Conservation (phyloP, 2,113 vertebrate genomes). For the Pteropus alecto region DNA sequence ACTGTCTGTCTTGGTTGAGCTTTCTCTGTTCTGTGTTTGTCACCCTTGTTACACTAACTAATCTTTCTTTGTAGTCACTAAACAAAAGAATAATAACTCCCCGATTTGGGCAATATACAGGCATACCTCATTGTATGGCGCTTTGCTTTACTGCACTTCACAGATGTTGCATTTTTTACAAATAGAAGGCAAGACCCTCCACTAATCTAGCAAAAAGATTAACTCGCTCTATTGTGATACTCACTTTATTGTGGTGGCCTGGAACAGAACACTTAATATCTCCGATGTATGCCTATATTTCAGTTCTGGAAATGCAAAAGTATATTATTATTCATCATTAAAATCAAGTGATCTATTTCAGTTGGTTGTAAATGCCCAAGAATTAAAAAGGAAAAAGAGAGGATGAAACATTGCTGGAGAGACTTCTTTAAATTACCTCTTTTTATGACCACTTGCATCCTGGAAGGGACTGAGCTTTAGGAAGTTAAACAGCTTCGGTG, state of each 20-base stretch:
- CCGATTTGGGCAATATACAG: background rate
- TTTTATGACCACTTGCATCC: background rate
- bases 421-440: background rate
- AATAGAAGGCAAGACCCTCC: background rate
- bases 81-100: background rate
- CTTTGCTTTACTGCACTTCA: background rate
- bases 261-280: background rate
- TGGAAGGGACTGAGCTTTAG: background rate
- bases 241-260: no score
- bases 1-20: no score
- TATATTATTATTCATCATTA: background rate
- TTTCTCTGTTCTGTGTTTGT: background rate
- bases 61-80: background rate
- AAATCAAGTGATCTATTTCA: background rate
- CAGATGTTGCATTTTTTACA: background rate
- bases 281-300: background rate
- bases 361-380: background rate
- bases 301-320: background rate
- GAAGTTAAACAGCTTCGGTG: background rate
- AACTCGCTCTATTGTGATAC: background rate
- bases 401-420: background rate
- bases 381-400: background rate
- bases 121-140: background rate
- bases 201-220: background rate
- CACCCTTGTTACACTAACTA: fast-evolving